Base-by-base conservation (phyloP, 2,888 invertebrate species). In the Cyclophora albipunctata region DNA sequence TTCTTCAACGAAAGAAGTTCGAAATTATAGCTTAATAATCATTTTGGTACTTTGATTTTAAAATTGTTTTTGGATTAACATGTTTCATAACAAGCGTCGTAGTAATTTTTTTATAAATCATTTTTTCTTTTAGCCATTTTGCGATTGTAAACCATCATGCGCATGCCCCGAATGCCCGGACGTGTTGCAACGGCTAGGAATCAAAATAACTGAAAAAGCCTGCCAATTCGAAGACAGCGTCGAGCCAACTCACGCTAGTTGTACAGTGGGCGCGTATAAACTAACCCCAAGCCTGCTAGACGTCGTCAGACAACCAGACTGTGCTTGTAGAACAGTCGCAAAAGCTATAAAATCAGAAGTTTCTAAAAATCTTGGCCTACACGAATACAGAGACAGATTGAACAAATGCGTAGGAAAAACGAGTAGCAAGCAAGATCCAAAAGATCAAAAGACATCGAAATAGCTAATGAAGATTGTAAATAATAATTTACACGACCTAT, bases 281-380 rank as follows among this genome's bases (percentile, higher is more conserved):
- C 37, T 37, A 5, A 37, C 1, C 5, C 37, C 37, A 37, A 69
- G 66, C 48, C 47, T 79, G 7, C 46, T 74, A 34, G 58, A 69
- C 34, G 45, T 66, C 1, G 4, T 76, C 5, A 69, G 62, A 34
- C 53, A 58, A 0, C 50, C 52, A 41, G 50, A 61, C 34, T 81
- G 80, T 54, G 58, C 56, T 34, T 82, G 82, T 53, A 72, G 71
- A 44, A 58, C 72, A 6, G 57, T 71, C 6, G 75, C 78, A 0
- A 64, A 67, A 5, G 76, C 75, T 0, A 53, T 79, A 0, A 57
- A 62, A 0, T 66, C 73, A 2, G 55, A 75, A 48, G 48, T 75
- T 1, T 73, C 74, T 40, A 64, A 47, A 50, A 63, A 73, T 51
- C 50, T 77, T 3, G 71, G 70, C 20, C 48, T 71, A 47, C 7